Conservation (phyloP, 2,797 vertebrate species). For the Choloepus didactylus region DNA sequence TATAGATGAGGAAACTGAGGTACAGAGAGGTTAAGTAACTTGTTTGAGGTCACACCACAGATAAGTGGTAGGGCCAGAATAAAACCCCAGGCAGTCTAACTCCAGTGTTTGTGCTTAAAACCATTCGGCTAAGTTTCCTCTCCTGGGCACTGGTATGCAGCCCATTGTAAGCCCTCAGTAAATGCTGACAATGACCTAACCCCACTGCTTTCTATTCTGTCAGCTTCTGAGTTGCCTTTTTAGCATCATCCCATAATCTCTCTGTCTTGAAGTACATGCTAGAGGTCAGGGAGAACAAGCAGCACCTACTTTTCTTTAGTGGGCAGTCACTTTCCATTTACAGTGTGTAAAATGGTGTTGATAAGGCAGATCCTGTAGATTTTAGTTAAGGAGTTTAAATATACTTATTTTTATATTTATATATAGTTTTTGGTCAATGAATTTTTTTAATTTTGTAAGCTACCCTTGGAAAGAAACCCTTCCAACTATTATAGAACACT, state of each 20-base stretch:
- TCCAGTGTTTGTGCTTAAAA: neutral
- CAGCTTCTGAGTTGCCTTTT: neutral
- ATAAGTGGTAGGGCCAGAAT: neutral
- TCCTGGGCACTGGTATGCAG: neutral
- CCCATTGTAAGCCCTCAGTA: neutral
- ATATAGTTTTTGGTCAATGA: neutral
- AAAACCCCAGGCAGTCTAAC: neutral
- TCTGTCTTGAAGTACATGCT: neutral
- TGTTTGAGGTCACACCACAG: neutral
- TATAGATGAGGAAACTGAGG: neutral
- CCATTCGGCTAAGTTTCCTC: neutral
- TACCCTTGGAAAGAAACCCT: slow-evolving; percentile 50
- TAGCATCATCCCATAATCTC: neutral
- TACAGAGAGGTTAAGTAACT: neutral
- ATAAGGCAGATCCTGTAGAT: neutral
- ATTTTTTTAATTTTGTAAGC: slow-evolving; percentile 33
- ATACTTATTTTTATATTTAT: neutral
- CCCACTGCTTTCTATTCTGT: neutral
- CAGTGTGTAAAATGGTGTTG: neutral
- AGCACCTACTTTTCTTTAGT: neutral
- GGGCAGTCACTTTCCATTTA: neutral
- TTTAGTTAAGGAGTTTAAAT: neutral
- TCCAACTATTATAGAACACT: slow-evolving; percentile 55
- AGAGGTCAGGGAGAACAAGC: neutral
- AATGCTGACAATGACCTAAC: too few relatives aligned